Base-by-base conservation (phyloP, 2,888 invertebrate species). In the Adelognathus sp. region DNA sequence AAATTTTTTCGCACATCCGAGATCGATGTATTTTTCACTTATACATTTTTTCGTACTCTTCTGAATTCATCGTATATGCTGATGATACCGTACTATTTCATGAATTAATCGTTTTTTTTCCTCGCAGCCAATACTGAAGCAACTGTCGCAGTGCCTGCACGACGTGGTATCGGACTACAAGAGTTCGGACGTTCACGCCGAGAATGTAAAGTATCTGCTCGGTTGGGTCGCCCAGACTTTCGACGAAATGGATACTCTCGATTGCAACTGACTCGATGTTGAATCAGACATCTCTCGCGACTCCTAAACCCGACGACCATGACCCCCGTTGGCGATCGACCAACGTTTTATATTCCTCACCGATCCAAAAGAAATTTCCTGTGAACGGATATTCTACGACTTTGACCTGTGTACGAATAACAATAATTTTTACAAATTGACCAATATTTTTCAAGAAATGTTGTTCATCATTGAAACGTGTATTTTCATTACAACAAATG, bases 181-280 rank as follows among this genome's bases (percentile, higher is more conserved):
- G 79, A 82, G 84, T 29, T 80, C 82, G 0, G 85, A 88, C 61
- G 87, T 86, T 46, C 80, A 87, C 18, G 84, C 88, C 3, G 88
- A 88, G 56, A 87, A 84, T 83, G 84, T 90, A 4, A 88, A 86
- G 60, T 83, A 84, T 52, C 76, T 91, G 44, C 80, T 90, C 18
- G 84, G 85, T 18, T 91, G 91, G 91, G 85, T 90, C 41, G 88
- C 88, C 2, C 85, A 86, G 63, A 87, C 88, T 6, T 90, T 86
- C 80, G 85, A 84, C 18, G 86, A 87, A 41, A 88, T 90, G 80
- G 88, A 89, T 67, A 69, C 66, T 11, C 50, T 33, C 16, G 71
- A 61, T 61, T 79, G 66, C 24, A 67, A 77, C 33, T 73, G 50
- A 50, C 5, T 24, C 11, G 50, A 50, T 11, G 50, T 1, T 36